Evolutionary conservation across 2,113 vertebrate species (phyloP), one percentile per base, ranked within the genome.

Genomic region (Notothenia rossii): DNA sequence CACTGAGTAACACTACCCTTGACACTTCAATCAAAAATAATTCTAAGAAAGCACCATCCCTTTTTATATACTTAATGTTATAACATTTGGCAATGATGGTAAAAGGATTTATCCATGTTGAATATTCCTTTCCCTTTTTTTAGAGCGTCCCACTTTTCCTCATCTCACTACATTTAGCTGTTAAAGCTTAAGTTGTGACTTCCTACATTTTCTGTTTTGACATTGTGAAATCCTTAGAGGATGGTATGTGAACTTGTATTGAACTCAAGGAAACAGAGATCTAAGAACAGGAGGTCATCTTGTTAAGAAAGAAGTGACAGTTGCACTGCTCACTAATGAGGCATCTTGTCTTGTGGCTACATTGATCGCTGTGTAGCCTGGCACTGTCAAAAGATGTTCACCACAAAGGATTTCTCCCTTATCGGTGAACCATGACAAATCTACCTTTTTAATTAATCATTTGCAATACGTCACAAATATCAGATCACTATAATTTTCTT

Each of bases 1-100:
- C n/a, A 22, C 7, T 51, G 49, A 81, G 43, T 83, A 54, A 82
- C 72, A 53, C 45, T 67, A 18, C 5, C 63, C 5, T 5, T 4
- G 12, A 43, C 3, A 10, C 6, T 12, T 15, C 22, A 22, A 1
- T 33, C n/a, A 29, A 1, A 1, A 29, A 11, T 22, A 0, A 51
- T 36, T 61, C 4, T 2, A 40, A 50, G 55, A 56, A 77, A 40
- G 36, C 5, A 40, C 36, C 36, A 40, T 40, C 36, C 36, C 7
- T 40, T 40, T 29, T 40, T 40, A 40, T 40, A 40, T 40, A 40
- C 6, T 40, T 40, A 40, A 40, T 40, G 36, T 40, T 40, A 40
- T 40, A 40, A 40, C 36, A 7, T 40, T 40, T 40, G 36, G 36
- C 36, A 40, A 0, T 58, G 14, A 40, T 10, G 40, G 12, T 45